These are phyloP conservation scores for Epistrophe grossulariae DNA, from an alignment of 2,888 invertebrate genomes.

Conservation along the genomic window DNA sequence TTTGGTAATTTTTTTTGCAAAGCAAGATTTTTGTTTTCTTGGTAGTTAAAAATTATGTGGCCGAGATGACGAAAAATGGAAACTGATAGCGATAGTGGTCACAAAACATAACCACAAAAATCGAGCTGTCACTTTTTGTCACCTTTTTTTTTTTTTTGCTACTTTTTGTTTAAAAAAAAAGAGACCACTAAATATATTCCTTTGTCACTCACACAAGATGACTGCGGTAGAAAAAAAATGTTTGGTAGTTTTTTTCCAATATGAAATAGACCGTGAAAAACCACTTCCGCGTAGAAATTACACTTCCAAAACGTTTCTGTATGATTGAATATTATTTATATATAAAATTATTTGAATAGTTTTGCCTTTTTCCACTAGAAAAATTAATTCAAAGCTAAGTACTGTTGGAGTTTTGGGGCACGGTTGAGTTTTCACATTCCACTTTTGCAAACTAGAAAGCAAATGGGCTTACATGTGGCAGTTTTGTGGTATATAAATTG, in stretches of 20 bases:
- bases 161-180: slow-evolving; percentile 4
- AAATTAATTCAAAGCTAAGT: slow-evolving; percentile 30
- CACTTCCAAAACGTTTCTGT: slow-evolving; percentile 17
- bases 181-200: slow-evolving; percentile 29
- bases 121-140: slow-evolving; percentile 64
- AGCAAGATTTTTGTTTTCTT: background rate
- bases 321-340: slow-evolving; percentile 11
- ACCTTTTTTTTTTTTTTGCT: background rate
- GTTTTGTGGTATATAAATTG: slow-evolving; percentile 50
- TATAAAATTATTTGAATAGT: slow-evolving; percentile 1
- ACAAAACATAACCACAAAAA: slow-evolving; percentile 73
- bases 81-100: slow-evolving; percentile 68
- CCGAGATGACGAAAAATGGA: slow-evolving; percentile 49
- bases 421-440: slow-evolving; percentile 54
- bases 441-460: slow-evolving; percentile 49
- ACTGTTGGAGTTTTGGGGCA: slow-evolving; percentile 11
- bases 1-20: background rate
- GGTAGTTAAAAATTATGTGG: slow-evolving; percentile 38
- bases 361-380: slow-evolving; percentile 31
- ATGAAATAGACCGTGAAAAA: slow-evolving; percentile 52
- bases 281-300: slow-evolving; percentile 4
- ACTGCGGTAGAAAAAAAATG: slow-evolving; percentile 42
- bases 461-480: slow-evolving; percentile 48
- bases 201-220: slow-evolving; percentile 48
- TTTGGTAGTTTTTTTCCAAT: slow-evolving; percentile 37